phyloP scores from a whole-genome alignment of 2,797 vertebrate species.

The Rachycentron canadum region DNA sequence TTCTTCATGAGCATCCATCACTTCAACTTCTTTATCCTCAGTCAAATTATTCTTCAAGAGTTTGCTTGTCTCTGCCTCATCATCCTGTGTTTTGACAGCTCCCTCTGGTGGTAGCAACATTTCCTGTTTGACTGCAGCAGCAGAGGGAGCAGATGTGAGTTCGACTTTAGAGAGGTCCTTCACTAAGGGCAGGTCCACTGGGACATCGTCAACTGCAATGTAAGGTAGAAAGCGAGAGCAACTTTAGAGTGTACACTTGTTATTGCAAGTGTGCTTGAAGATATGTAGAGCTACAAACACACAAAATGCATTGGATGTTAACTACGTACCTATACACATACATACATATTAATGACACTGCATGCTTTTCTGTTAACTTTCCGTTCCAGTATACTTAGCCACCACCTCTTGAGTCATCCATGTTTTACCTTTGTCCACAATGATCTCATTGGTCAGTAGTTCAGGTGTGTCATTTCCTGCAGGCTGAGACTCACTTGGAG shows the following conservation, averaged over 20 bases:
- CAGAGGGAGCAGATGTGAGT: conserved; percentile 30
- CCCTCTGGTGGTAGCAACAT: conserved; percentile 46
- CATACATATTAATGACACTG: background rate
- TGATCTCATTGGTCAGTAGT: conserved; percentile 76
- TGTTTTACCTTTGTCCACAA: conserved; percentile 66
- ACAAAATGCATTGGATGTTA: background rate
- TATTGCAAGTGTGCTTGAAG: background rate
- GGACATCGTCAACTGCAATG: conserved; percentile 19
- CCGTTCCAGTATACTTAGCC: background rate
- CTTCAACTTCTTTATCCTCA: conserved; percentile 55
- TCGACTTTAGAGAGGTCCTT: conserved; percentile 47
- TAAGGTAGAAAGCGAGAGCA: background rate
- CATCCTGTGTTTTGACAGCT: conserved; percentile 16
- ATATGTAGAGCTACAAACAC: background rate
- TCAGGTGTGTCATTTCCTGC: conserved; percentile 53
- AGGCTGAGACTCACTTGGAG: conserved; percentile 27
- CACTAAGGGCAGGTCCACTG: background rate
- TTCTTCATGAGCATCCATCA: conserved; percentile 64
- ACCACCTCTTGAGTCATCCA: background rate
- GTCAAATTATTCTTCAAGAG: conserved; percentile 51
- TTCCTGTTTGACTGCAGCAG: conserved; percentile 41
- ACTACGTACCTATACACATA: background rate
- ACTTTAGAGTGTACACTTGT: background rate
- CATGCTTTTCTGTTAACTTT: conserved; percentile 4
- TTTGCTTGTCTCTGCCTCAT: conserved; percentile 33